Percentiles rank a stretch among this genome's conserved stretches.
Conservation (phyloP, 2,113 vertebrate genomes). For the Blennius ocellaris region DNA sequence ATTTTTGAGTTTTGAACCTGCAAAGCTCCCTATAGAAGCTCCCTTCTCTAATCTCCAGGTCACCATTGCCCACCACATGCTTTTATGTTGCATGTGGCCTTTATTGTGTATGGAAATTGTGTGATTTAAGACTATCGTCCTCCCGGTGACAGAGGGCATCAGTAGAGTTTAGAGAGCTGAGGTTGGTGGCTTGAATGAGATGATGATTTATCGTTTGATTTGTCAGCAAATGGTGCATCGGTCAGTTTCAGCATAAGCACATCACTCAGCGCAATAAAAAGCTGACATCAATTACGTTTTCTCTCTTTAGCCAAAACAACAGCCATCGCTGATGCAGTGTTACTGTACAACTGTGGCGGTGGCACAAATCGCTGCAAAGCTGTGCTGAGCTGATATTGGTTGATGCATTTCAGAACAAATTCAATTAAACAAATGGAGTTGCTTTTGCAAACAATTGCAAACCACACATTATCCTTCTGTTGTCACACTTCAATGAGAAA, state of each 20-base stretch:
- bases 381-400: not conserved
- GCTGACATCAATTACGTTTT: not conserved
- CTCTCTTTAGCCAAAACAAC: not conserved
- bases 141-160: too few relatives aligned
- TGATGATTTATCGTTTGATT: not conserved
- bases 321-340: not conserved
- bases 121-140: too few relatives aligned
- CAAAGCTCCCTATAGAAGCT: too few relatives aligned
- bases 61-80: too few relatives aligned
- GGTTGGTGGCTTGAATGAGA: not conserved
- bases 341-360: not conserved
- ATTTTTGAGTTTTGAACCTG: too few relatives aligned
- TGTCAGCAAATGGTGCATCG: not conserved
- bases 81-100: too few relatives aligned
- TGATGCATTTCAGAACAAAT: not conserved
- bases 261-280: not conserved
- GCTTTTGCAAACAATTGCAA: too few relatives aligned
- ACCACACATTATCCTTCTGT: too few relatives aligned
- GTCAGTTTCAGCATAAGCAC: not conserved
- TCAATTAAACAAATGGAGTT: too few relatives aligned
- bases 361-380: not conserved
- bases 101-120: too few relatives aligned
- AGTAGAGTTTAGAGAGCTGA: too few relatives aligned
- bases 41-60: too few relatives aligned
- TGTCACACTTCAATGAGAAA: not conserved